Evolutionary conservation across 2,113 vertebrate genomes (phyloP).

Genomic region (Physeter macrocephalus): DNA sequence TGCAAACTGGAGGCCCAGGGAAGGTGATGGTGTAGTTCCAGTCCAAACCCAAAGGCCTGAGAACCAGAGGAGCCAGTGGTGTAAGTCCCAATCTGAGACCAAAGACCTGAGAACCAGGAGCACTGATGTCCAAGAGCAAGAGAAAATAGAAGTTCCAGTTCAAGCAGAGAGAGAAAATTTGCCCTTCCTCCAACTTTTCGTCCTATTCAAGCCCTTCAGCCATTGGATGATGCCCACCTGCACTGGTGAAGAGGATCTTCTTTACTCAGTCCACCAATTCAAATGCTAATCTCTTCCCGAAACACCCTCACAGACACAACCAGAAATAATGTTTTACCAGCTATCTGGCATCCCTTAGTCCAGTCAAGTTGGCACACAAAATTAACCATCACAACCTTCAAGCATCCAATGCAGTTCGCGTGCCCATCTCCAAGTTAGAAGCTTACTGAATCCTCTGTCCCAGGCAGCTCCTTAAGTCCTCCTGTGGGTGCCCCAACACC

Average conservation of each 20-base stretch:
- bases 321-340: background rate
- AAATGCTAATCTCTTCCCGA: background rate
- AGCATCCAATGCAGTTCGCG: background rate
- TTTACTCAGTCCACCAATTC: background rate
- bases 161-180: background rate
- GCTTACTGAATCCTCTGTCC: background rate
- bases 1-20: background rate
- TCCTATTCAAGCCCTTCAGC: background rate
- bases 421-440: background rate
- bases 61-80: background rate
- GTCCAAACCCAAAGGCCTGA: background rate
- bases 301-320: background rate
- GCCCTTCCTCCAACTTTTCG: background rate
- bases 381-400: background rate
- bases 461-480: background rate
- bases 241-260: background rate
- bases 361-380: background rate
- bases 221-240: background rate
- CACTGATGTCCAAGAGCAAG: background rate
- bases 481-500: background rate
- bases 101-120: background rate
- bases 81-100: background rate
- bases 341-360: background rate
- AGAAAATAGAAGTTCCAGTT: background rate
- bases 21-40: background rate